These are phyloP conservation scores for Linepithema humile DNA, from an alignment of 1,140 invertebrate species.

Conservation along the genomic window DNA sequence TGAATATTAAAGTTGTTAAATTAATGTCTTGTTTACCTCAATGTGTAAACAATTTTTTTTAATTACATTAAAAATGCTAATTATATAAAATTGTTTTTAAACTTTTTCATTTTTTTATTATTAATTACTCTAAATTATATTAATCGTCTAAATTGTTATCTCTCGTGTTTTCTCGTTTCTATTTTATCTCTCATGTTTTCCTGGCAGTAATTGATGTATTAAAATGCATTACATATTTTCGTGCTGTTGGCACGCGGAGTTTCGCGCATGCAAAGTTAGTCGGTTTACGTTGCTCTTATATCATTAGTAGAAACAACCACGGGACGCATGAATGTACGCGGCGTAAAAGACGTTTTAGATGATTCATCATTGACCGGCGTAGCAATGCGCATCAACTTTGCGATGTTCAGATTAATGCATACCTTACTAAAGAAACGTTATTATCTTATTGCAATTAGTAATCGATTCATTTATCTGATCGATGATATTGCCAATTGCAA, in stretches of 20 bases:
- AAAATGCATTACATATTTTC: constrained; percentile 50
- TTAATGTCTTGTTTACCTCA: background rate
- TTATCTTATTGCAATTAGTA: background rate
- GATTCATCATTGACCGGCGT: constrained; percentile 29
- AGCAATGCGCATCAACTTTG: constrained; percentile 5
- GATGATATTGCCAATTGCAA: background rate
- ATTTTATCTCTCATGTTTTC: background rate
- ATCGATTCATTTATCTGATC: background rate
- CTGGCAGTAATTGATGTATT: background rate
- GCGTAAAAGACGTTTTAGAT: background rate
- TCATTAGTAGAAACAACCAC: constrained; percentile 18
- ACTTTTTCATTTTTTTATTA: background rate
- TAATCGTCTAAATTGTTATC: no score
- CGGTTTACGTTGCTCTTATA: constrained; percentile 28
- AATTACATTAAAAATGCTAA: background rate
- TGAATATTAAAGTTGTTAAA: background rate
- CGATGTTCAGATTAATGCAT: background rate
- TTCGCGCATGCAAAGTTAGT: constrained; percentile 42
- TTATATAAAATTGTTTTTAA: background rate
- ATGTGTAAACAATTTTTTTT: background rate
- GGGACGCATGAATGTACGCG: constrained; percentile 21
- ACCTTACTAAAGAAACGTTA: background rate
- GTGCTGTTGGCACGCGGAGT: constrained; percentile 35
- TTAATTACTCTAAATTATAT: background rate
- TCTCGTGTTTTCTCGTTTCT: no score